Evolutionary conservation across 2,888 invertebrate genomes (phyloP).

Genomic region (Zootermopsis nevadensis): DNA sequence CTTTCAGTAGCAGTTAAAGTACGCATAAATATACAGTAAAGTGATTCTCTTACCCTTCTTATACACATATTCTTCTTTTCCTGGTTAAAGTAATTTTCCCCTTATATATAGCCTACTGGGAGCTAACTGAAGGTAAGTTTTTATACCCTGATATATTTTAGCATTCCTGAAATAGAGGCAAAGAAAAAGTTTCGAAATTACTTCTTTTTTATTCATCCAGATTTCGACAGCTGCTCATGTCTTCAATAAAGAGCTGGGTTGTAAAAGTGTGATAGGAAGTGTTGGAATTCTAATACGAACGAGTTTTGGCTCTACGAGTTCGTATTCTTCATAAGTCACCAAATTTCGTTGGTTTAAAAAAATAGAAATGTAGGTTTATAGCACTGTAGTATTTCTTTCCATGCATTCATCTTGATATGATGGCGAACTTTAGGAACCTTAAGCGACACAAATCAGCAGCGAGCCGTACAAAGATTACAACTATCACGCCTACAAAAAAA

Average conservation of each 20-base stretch:
- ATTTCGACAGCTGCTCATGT: conserved; percentile 27
- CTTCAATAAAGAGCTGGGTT: conserved; percentile 11
- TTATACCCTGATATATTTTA: conserved; percentile 15
- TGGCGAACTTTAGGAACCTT: too few relatives aligned
- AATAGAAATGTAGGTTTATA: background rate
- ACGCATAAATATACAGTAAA: background rate
- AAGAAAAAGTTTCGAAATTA: conserved; percentile 24
- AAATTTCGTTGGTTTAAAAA: background rate
- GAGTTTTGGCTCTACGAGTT: background rate
- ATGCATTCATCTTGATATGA: too few relatives aligned
- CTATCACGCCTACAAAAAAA: too few relatives aligned
- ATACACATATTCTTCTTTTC: background rate
- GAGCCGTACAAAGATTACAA: too few relatives aligned
- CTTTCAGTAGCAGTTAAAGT: conserved; percentile 26
- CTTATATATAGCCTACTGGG: background rate
- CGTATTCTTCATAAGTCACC: background rate
- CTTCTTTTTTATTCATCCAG: conserved; percentile 1
- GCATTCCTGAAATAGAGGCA: background rate
- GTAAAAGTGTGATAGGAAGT: background rate
- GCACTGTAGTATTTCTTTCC: too few relatives aligned
- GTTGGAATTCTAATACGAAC: conserved; percentile 7
- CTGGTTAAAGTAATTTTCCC: background rate
- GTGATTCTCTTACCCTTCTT: background rate
- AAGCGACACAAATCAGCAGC: too few relatives aligned
- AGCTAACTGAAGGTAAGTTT: background rate